Evolutionary conservation across 1,140 invertebrate genomes (phyloP), one percentile per base, ranked within the genome.

Genomic region (Druon quercuslanigerum): DNA sequence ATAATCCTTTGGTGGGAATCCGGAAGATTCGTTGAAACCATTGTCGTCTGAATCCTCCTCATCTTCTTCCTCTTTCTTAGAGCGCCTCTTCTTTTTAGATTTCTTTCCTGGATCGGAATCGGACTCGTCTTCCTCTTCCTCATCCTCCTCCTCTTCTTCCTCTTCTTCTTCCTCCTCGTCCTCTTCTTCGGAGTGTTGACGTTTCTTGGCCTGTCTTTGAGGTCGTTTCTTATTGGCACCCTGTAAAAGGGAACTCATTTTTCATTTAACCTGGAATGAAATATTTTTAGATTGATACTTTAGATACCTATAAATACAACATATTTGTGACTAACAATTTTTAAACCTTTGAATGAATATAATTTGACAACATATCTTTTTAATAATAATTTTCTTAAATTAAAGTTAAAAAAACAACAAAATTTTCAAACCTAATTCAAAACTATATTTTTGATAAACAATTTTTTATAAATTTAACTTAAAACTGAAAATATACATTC

Each of bases 21-120:
- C 89, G 13, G 88, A 87, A 12, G 85, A 83, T 74, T 91, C 88
- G 74, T 88, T 87, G 25, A 87, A 90, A 76, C 88, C 90, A 19
- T 91, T 89, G 25, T 92, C 92, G 78, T 89, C 88, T 6, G 91
- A 91, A 73, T 92, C 92, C 11, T 92, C 91, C 7, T 92, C 91
- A 4, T 92, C 92, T 2, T 92, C 90, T 13, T 91, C 90, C n/a
- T 91, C 89, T 79, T 89, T 88, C 74, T 90, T 91, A 17, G 86
- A 82, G 56, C 87, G 87, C 80, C 89, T 85, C 85, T 90, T 91
- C 72, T 86, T 88, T 74, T 90, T 89, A 25, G 89, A 87, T 76
- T 89, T 89, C 60, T 90, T 91, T 54, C 86, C 88, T 74, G 84
- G 82, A 54, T 91, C 90, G 50, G 89, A 89, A 73, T 90, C 89